Conservation (phyloP, 2,113 vertebrate species). For the Mohoua ochrocephala region DNA sequence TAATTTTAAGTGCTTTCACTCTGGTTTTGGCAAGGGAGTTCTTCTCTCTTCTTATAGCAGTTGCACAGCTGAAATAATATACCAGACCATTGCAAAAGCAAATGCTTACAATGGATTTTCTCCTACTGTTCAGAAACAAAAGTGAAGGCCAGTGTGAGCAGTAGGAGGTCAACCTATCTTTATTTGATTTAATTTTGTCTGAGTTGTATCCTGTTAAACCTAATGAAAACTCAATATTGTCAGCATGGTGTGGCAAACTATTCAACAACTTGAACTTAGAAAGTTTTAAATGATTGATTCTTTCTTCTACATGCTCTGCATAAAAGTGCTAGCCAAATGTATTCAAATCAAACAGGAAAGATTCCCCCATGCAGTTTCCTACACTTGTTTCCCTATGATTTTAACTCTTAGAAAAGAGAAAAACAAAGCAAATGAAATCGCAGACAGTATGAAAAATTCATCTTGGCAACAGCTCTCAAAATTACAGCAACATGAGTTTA, state of each 20-base stretch:
- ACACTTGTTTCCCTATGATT: background rate
- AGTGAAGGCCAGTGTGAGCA: background rate
- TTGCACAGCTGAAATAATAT: conserved; percentile 11
- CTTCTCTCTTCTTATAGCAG: background rate
- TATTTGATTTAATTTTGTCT: conserved; percentile 46
- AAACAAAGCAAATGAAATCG: background rate
- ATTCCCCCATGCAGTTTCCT: background rate
- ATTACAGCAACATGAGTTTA: background rate
- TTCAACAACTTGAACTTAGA: conserved; percentile 4
- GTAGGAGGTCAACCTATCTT: conserved; percentile 12
- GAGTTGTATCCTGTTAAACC: conserved; percentile 14
- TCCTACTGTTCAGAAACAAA: conserved; percentile 14
- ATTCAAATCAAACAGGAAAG: background rate
- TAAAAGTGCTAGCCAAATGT: background rate
- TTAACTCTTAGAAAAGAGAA: background rate
- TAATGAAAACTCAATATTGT: conserved; percentile 57
- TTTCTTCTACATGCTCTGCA: background rate
- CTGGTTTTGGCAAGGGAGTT: background rate
- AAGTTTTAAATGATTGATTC: background rate
- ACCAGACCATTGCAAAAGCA: background rate
- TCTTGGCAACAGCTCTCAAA: background rate
- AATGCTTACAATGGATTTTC: conserved; percentile 35
- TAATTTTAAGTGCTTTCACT: background rate
- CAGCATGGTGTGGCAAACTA: conserved; percentile 21
- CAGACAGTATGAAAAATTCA: background rate